Evolutionary conservation across 35 echinoderm and acorn worm genomes (phyloP), one percentile per base, ranked within the genome.

Genomic region (Eucidaris tribuloides): DNA sequence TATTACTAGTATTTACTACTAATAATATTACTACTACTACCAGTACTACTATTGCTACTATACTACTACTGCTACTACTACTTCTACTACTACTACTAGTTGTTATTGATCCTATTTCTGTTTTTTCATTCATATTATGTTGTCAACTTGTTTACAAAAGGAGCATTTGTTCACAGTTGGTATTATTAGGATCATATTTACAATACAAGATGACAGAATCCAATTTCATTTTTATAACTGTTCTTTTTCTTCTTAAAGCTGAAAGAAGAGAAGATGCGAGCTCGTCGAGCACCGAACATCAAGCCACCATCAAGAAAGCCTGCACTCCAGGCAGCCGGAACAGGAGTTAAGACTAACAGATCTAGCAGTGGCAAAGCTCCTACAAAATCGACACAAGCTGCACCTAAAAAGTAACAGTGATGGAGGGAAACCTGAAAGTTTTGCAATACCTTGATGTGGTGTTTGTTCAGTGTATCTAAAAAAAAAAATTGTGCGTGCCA

Each of bases 191-290:
- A 11, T 11, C 9, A n/a, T 52, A n/a, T 11, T 11, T 11, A 52
- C n/a, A 11, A 11, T 11, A 52, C 9, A 52, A 52, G 48, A 52
- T 11, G n/a, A 52, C 9, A 52, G n/a, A n/a, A 52, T 11, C n/a
- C 9, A 52, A 11, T 9, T n/a, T 11, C 9, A 52, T 11, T n/a
- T 52, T 52, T 52, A 11, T 9, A 11, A n/a, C n/a, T 9, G 9
- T 52, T 52, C 48, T n/a, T 41, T 44, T 18, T 44, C 2, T 41
- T 14, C 68, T n/a, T n/a, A n/a, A n/a, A 74, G 68, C 40, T 74
- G 30, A 74, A 74, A 74, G 68, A 74, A 74, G 68, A 74, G 38
- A 31, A n/a, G 68, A 38, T 41, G 41, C 29, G 68, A 74, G 68
- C 68, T 15, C 38, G 68, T n/a, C 35, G 15, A 25, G 68, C 68